Conservation (phyloP, 2,888 invertebrate genomes). For the Tiliacea citrago region DNA sequence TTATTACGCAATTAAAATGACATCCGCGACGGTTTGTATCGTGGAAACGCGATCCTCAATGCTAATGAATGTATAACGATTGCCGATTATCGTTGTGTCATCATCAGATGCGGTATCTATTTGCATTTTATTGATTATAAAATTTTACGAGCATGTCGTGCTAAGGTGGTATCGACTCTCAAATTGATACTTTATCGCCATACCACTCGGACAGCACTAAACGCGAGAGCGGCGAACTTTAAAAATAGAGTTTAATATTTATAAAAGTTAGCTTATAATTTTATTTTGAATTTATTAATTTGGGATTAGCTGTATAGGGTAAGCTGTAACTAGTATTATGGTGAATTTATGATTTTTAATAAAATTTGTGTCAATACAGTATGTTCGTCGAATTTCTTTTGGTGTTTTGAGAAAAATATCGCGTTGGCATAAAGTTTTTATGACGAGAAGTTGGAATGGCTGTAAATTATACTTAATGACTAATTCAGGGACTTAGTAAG, state of each 20-base stretch:
- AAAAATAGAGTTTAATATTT: conserved; percentile 64
- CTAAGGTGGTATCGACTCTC: conserved; percentile 77
- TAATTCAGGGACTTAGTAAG: conserved; percentile 55
- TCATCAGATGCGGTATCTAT: conserved; percentile 78
- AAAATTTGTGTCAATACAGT: conserved; percentile 38
- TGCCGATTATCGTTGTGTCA: conserved; percentile 77
- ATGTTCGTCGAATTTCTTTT: conserved; percentile 22
- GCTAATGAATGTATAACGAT: conserved; percentile 76
- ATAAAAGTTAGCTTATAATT: conserved; percentile 68
- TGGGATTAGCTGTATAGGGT: conserved; percentile 58
- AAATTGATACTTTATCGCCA: conserved; percentile 83
- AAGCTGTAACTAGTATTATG: conserved; percentile 49
- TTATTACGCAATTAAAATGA: conserved; percentile 57
- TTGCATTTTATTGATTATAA: conserved; percentile 84
- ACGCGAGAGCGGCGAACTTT: conserved; percentile 67
- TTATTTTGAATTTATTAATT: conserved; percentile 66
- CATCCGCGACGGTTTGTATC: conserved; percentile 40
- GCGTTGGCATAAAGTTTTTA: conserved; percentile 60
- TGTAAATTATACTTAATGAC: conserved; percentile 60
- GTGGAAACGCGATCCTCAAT: conserved; percentile 63
- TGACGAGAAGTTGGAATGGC: conserved; percentile 32
- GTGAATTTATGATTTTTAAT: conserved; percentile 57
- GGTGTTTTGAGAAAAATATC: conserved; percentile 39
- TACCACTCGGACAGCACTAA: conserved; percentile 62
- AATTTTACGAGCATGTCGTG: conserved; percentile 82